phyloP scores from a whole-genome alignment of 2,888 invertebrate genomes.

The Lithophane socia region DNA sequence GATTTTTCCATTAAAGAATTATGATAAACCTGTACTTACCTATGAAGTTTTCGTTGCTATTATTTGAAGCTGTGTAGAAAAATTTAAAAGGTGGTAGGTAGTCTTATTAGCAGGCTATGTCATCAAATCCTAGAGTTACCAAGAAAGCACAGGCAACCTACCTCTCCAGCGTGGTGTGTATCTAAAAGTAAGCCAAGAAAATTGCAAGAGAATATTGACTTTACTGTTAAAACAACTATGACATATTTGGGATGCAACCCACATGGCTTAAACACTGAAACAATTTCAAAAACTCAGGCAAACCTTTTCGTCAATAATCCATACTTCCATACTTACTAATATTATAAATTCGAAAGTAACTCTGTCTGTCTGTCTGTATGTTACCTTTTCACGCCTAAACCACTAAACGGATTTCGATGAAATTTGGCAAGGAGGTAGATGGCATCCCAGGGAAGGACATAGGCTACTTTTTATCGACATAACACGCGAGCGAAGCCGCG shows the following conservation, averaged over 20 bases:
- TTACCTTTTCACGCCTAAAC: too few relatives aligned
- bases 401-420: too few relatives aligned
- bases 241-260: too few relatives aligned
- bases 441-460: too few relatives aligned
- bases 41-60: not conserved
- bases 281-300: not conserved
- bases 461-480: too few relatives aligned
- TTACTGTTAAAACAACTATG: not conserved
- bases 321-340: too few relatives aligned
- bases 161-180: not conserved
- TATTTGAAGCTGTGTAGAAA: not conserved
- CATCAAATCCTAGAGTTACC: too few relatives aligned
- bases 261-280: not conserved
- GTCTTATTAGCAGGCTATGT: not conserved
- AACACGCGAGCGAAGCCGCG: too few relatives aligned
- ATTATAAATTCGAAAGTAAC: too few relatives aligned
- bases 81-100: too few relatives aligned
- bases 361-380: too few relatives aligned
- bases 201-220: not conserved
- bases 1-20: conserved; percentile 36
- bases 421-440: too few relatives aligned
- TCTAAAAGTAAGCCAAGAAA: not conserved
- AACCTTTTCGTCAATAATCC: not conserved
- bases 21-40: not conserved
- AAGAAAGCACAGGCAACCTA: not conserved